These are phyloP conservation scores for Chrysina gloriosa DNA, from an alignment of 2,888 invertebrate species.

Conservation along the genomic window DNA sequence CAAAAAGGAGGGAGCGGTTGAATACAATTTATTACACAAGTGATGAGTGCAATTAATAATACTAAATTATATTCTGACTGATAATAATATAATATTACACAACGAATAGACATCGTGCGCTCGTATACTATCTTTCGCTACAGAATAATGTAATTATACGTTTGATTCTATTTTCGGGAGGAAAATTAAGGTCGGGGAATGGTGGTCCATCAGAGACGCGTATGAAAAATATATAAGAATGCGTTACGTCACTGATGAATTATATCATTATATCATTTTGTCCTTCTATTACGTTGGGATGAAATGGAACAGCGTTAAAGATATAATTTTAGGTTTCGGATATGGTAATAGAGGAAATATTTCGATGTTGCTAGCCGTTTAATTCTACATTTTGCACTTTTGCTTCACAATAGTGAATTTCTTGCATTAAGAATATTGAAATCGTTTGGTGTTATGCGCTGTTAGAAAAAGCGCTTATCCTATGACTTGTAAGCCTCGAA, in stretches of 20 bases:
- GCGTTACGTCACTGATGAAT: slow-evolving; percentile 7
- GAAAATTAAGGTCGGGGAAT: slow-evolving; percentile 16
- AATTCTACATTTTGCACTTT: not conserved
- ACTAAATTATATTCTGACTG: slow-evolving; percentile 28
- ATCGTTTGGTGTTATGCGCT: too few species aligned
- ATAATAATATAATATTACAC: slow-evolving; percentile 34
- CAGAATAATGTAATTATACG: slow-evolving; percentile 30
- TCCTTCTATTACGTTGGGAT: not conserved
- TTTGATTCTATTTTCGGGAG: slow-evolving; percentile 32
- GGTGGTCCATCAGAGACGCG: not conserved
- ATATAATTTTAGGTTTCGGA: not conserved
- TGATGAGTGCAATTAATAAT: slow-evolving; percentile 37
- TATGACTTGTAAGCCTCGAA: too few species aligned
- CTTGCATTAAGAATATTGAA: too few species aligned
- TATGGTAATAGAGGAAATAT: not conserved
- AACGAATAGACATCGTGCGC: slow-evolving; percentile 12
- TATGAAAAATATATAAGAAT: slow-evolving; percentile 16
- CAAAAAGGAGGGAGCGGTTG: slow-evolving; percentile 15
- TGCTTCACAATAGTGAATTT: too few species aligned
- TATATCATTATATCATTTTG: slow-evolving; percentile 23
- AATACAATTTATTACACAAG: slow-evolving; percentile 39
- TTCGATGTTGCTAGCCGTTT: too few species aligned
- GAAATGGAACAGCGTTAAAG: not conserved
- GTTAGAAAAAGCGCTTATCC: too few species aligned
- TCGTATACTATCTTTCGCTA: not conserved